Evolutionary conservation across 1,140 invertebrate genomes (phyloP), one percentile per base, ranked within the genome.

Genomic region (Solen grandis): DNA sequence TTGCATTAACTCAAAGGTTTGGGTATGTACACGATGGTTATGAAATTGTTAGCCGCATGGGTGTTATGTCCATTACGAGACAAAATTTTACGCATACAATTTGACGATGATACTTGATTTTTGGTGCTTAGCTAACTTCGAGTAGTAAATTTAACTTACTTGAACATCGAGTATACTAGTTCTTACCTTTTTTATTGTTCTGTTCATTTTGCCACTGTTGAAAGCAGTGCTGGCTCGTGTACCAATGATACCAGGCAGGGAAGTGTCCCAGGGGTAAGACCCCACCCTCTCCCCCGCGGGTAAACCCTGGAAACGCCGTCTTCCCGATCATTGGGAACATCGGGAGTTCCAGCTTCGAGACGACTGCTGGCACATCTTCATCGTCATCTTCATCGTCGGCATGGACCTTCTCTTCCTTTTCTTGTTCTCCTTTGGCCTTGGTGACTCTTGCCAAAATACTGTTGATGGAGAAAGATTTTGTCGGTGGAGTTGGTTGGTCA

Each of bases 201-300:
- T 80, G 55, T n/a, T 55, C 35, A 5, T 50, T 46, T 29, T 80
- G 68, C 68, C 68, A 73, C 41, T 72, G 59, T 55, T 80, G 77
- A 10, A 80, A 29, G 54, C 54, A 65, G n/a, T 80, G 77, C 54
- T 80, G 77, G 31, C 68, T 80, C n/a, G 69, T 60, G 36, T 80
- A 80, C 77, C 77, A 80, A 25, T 80, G 77, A 60, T 80, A 80
- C 77, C 77, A 80, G 16, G 69, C 69, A 22, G 77, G 77, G n/a
- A 80, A 60, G 38, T 72, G 77, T 8, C 77, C 77, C 1, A 80
- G 29, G 4, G 55, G 68, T 10, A 72, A 35, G 4, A 72, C 33
- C 10, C 69, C 59, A 22, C 54, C 57, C 16, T 78, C 75, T 16
- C 77, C 77, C 2, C 41, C 10, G 4, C 60, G 55, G 4, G 54